Percentiles rank a stretch among this genome's conserved stretches.
Conservation (phyloP, 2,888 invertebrate species). For the Melanostoma mellinum region DNA sequence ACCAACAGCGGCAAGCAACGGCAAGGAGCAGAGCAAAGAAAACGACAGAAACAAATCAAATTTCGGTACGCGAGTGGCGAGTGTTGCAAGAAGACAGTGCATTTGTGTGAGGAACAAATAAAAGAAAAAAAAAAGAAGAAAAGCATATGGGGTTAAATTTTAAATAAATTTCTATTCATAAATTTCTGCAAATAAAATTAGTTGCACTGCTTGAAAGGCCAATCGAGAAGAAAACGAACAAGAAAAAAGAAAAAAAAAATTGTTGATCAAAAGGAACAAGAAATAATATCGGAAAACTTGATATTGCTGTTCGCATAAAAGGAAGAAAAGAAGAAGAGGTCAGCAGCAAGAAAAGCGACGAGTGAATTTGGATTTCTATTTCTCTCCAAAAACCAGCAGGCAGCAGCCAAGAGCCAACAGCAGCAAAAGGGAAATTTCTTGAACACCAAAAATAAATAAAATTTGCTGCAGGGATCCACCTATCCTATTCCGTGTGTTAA, state of each 20-base stretch:
- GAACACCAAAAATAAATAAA: slow-evolving; percentile 64
- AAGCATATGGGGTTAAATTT: slow-evolving; percentile 74
- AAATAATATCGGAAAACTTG: slow-evolving; percentile 70
- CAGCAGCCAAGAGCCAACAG: neutral
- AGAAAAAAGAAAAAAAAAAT: slow-evolving; percentile 49
- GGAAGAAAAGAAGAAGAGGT: slow-evolving; percentile 68
- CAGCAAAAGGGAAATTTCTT: slow-evolving; percentile 63
- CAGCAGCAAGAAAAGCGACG: slow-evolving; percentile 56
- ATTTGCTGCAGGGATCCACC: slow-evolving; percentile 61
- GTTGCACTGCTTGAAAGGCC: slow-evolving; percentile 48
- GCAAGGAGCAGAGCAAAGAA: slow-evolving; percentile 54
- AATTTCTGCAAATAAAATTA: slow-evolving; percentile 56
- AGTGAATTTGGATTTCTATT: slow-evolving; percentile 69
- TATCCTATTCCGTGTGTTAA: slow-evolving; percentile 50
- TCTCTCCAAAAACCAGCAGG: slow-evolving; percentile 14
- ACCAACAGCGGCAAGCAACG: slow-evolving; percentile 33
- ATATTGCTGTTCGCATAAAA: slow-evolving; percentile 65
- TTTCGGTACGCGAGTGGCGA: slow-evolving; percentile 42
- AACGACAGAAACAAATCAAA: slow-evolving; percentile 61
- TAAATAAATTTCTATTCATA: slow-evolving; percentile 74
- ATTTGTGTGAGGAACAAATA: slow-evolving; percentile 58
- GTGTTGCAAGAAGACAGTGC: slow-evolving; percentile 65
- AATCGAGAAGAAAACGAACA: slow-evolving; percentile 60
- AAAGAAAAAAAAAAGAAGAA: slow-evolving; percentile 39
- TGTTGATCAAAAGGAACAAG: slow-evolving; percentile 64